Percentiles rank a stretch among this genome's conserved stretches.
phyloP scores from a whole-genome alignment of 2,888 invertebrate genomes.

The Syrista parreyssii region DNA sequence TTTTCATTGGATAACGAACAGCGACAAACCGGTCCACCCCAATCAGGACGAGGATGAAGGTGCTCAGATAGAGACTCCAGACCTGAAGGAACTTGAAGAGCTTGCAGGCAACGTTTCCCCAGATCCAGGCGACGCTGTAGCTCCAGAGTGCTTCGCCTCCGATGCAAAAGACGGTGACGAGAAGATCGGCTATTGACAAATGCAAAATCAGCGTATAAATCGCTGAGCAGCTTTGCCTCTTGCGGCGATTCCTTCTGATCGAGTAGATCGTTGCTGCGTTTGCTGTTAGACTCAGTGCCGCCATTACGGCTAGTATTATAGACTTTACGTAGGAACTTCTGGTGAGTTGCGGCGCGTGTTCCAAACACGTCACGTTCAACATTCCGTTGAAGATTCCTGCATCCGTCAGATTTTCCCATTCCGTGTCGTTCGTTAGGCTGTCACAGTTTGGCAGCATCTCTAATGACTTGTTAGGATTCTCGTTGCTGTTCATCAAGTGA shows the following conservation, averaged over 20 bases:
- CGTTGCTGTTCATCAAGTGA: background rate
- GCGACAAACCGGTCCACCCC: constrained; percentile 85
- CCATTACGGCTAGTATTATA: constrained; percentile 77
- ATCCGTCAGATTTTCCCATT: background rate
- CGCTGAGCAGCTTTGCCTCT: constrained; percentile 75
- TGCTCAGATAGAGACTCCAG: constrained; percentile 85
- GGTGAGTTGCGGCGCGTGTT: constrained; percentile 78
- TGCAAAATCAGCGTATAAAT: constrained; percentile 84
- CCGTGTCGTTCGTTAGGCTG: background rate
- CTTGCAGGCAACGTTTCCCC: constrained; percentile 82
- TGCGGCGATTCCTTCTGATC: constrained; percentile 74
- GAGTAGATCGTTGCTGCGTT: constrained; percentile 83
- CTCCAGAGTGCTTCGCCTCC: constrained; percentile 86
- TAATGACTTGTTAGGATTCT: background rate
- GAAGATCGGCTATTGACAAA: constrained; percentile 83
- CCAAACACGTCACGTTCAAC: constrained; percentile 64
- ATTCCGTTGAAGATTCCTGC: constrained; percentile 15
- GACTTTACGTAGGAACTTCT: constrained; percentile 74
- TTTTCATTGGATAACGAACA: constrained; percentile 83
- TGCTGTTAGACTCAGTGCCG: constrained; percentile 78
- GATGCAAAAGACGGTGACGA: constrained; percentile 85
- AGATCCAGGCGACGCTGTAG: constrained; percentile 83
- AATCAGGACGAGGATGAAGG: constrained; percentile 84
- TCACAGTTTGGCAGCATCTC: constrained; percentile 14
- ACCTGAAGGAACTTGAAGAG: constrained; percentile 84